These are phyloP conservation scores for Cepaea nemoralis DNA, from an alignment of 1,140 invertebrate genomes.

Conservation along the genomic window DNA sequence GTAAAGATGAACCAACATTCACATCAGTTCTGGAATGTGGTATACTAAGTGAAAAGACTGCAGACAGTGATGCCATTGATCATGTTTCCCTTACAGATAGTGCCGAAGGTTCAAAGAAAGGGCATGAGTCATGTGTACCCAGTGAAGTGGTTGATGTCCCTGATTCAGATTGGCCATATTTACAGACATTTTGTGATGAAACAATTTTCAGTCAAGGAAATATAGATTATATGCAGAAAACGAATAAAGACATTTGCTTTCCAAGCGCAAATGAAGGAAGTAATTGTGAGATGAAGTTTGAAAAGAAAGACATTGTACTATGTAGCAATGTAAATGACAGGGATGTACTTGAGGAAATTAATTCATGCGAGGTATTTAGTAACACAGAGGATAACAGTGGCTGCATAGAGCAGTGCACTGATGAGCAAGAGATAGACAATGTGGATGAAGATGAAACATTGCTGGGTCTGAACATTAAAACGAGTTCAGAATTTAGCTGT, in stretches of 20 bases:
- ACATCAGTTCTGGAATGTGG: background rate
- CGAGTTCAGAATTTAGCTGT: background rate
- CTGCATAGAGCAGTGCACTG: background rate
- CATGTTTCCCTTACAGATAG: background rate
- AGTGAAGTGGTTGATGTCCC: background rate
- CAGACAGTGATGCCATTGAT: background rate
- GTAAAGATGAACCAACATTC: background rate
- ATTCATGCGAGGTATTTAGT: background rate
- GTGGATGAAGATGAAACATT: background rate
- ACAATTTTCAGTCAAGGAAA: background rate
- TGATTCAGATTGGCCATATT: background rate
- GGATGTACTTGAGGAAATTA: background rate
- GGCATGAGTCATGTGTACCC: background rate
- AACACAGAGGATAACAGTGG: background rate
- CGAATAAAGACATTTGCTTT: background rate
- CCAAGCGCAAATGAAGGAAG: background rate
- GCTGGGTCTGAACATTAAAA: background rate
- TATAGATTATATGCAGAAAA: background rate
- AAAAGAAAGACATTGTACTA: slow-evolving; percentile 12
- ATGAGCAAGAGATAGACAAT: background rate
- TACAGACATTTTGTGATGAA: slow-evolving; percentile 13
- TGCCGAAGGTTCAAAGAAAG: background rate
- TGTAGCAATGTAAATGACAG: background rate
- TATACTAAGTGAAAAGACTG: background rate
- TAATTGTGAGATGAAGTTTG: background rate